These are phyloP conservation scores for Epinephelus malabaricus DNA, from an alignment of 2,797 vertebrate species.

Conservation along the genomic window DNA sequence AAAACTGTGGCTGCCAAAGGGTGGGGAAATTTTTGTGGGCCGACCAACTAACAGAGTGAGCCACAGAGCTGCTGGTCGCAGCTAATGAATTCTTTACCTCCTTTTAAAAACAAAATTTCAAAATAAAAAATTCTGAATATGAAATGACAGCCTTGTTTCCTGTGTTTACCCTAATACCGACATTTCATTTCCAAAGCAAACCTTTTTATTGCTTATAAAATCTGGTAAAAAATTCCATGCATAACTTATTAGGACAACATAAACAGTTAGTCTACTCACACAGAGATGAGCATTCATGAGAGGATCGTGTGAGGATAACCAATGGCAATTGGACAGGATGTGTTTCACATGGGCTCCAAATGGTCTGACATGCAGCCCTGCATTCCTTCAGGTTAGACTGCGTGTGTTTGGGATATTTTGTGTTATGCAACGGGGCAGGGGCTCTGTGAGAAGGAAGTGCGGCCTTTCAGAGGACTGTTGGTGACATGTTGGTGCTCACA, in stretches of 20 bases:
- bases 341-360: conserved; percentile 36
- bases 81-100: background rate
- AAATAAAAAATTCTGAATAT: background rate
- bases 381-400: conserved; percentile 33
- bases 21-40: no score
- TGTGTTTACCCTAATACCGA: background rate
- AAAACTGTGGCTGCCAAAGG: no score
- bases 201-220: conserved; percentile 30
- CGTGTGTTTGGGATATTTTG: conserved; percentile 24
- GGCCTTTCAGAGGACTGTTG: conserved; percentile 22
- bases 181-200: conserved; percentile 20
- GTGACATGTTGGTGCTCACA: conserved; percentile 18
- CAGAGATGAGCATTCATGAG: conserved; percentile 21
- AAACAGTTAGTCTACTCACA: conserved; percentile 14
- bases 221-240: conserved; percentile 6
- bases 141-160: background rate
- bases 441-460: background rate
- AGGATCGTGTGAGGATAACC: conserved; percentile 26
- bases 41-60: no score
- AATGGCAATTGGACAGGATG: conserved; percentile 14
- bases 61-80: no score
- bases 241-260: conserved; percentile 19
- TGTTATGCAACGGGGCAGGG: conserved; percentile 31
- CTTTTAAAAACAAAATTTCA: background rate
- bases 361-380: conserved; percentile 26